Evolutionary conservation across 2,797 vertebrate genomes (phyloP), one percentile per base, ranked within the genome.

Genomic region (Borostomias antarcticus): DNA sequence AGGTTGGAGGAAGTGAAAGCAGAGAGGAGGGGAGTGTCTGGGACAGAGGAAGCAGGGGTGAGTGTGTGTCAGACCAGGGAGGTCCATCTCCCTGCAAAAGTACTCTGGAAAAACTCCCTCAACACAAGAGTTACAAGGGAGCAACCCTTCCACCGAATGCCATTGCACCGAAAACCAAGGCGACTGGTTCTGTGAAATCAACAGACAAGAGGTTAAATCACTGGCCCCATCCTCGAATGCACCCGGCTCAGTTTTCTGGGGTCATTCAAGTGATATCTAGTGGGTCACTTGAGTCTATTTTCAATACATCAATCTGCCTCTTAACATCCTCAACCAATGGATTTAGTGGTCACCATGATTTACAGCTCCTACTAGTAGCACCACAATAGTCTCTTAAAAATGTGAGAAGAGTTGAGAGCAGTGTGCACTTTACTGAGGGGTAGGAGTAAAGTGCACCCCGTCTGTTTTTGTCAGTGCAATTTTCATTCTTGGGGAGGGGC

Each of bases 341-440:
- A 62, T 62, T 48, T 23, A 62, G 26, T 13, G 43, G 43, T 13
- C 10, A 10, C 43, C 40, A 48, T 62, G 59, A 62, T 4, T 62
- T 43, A 62, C 26, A 19, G 3, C 30, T 32, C 30, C 37, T 61
- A 9, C 15, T 8, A 4, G 23, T 23, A 10, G 37, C 1, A 25
- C 58, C 37, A 43, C 40, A 29, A 9, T 7, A 5, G 40, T 0
- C 5, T 30, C 47, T 5, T n/a, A 1, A 29, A 47, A 45, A 45
- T 15, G 5, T 47, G 11, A 11, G 35, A 58, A 13, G 52, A 2
- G 13, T 6, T 26, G 51, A 25, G n/a, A 35, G 32, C 54, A 23
- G 54, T 21, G 26, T 32, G 56, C 56, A 19, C 15, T 35, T 15
- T 23, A 5, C 10, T 35, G 50, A 26, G n/a, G n/a, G 32, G 32